phyloP scores from a whole-genome alignment of 1,140 invertebrate genomes.

The Panonychus citri region DNA sequence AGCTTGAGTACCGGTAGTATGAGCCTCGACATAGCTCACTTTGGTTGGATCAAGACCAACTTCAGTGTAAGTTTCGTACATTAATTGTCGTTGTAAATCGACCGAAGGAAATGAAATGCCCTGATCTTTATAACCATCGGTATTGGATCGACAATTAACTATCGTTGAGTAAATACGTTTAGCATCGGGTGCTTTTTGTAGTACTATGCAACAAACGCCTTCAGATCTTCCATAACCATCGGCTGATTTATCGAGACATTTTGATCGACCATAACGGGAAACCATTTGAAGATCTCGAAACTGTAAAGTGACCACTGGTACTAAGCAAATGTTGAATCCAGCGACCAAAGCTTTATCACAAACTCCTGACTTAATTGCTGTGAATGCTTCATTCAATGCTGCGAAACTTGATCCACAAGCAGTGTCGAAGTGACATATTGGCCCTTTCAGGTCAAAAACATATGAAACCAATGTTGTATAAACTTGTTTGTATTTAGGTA shows the following conservation, averaged over 20 bases:
- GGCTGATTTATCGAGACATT: background rate
- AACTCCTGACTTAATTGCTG: conserved; percentile 3
- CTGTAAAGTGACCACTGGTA: conserved; percentile 22
- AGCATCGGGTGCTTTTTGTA: conserved; percentile 21
- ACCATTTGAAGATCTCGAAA: background rate
- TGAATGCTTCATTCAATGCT: conserved; percentile 1
- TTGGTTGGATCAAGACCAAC: conserved; percentile 44
- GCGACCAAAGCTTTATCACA: conserved; percentile 25
- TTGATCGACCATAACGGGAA: background rate
- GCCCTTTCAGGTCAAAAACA: conserved; percentile 61
- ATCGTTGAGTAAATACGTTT: conserved; percentile 28
- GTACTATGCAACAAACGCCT: conserved; percentile 37
- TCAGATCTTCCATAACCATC: conserved; percentile 25
- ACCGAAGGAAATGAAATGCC: conserved; percentile 35
- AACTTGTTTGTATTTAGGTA: conserved; percentile 75
- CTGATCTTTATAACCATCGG: conserved; percentile 62
- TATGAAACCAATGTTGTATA: conserved; percentile 84
- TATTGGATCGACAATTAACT: conserved; percentile 57
- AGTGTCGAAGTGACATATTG: conserved; percentile 75
- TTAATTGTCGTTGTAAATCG: conserved; percentile 17
- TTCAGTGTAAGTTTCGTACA: conserved; percentile 54
- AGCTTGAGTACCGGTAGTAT: conserved; percentile 68
- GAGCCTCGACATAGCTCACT: conserved; percentile 73
- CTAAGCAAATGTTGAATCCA: conserved; percentile 26
- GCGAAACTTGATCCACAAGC: conserved; percentile 47